Evolutionary conservation across 2,113 vertebrate genomes (phyloP).

Genomic region (Platanista minor): DNA sequence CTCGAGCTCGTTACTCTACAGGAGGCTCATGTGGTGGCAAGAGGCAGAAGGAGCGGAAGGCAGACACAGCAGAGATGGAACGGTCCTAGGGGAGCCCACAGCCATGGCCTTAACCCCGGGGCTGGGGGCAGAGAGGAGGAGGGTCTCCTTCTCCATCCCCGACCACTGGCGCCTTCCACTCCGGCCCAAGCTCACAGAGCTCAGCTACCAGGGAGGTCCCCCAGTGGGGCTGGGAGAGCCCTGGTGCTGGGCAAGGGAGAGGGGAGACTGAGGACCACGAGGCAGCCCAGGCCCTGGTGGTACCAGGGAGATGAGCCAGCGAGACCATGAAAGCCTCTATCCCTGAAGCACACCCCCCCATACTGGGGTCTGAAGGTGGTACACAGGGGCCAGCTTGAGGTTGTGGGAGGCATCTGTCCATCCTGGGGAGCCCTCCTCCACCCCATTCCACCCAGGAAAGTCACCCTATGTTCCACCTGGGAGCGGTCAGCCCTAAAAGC

Average conservation of each 20-base stretch:
- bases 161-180: not conserved
- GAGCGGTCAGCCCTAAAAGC: not conserved
- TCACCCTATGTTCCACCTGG: not conserved
- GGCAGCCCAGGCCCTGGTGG: not conserved
- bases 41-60: not conserved
- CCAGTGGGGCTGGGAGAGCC: not conserved
- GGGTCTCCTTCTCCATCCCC: not conserved
- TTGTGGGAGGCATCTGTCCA: not conserved
- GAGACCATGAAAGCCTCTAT: not conserved
- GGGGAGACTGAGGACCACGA: fast-evolving
- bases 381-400: not conserved
- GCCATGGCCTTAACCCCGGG: not conserved
- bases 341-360: not conserved
- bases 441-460: not conserved
- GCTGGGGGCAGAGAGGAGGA: not conserved
- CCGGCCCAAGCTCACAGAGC: not conserved
- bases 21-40: not conserved
- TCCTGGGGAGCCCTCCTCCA: no score
- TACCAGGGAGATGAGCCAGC: not conserved
- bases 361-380: no score
- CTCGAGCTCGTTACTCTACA: slow-evolving; percentile 23
- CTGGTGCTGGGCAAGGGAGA: not conserved
- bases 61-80: not conserved
- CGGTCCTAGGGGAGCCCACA: not conserved
- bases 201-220: not conserved